These are phyloP conservation scores for Tamias sibiricus DNA, from an alignment of 2,113 vertebrate species.

Conservation along the genomic window DNA sequence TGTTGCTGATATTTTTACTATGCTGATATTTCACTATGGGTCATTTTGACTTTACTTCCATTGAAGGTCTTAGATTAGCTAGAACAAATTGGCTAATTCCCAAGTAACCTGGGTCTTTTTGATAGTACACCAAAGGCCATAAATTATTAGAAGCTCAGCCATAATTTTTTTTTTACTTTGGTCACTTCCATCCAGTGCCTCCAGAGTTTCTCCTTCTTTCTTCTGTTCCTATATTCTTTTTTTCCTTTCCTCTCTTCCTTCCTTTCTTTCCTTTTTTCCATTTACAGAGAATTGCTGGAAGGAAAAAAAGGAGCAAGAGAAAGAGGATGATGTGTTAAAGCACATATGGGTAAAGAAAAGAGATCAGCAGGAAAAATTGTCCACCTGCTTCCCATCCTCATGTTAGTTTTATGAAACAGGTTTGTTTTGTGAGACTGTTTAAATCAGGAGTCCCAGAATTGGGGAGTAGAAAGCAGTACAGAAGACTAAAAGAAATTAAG, in stretches of 20 bases:
- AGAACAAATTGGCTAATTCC: background rate
- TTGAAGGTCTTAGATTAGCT: background rate
- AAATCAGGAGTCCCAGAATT: background rate
- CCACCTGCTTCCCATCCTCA: too few species aligned
- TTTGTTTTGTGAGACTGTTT: background rate
- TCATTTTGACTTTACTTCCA: background rate
- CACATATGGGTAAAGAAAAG: background rate
- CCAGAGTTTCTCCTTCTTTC: background rate
- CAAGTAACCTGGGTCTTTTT: background rate
- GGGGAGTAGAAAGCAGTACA: background rate
- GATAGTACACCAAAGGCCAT: background rate
- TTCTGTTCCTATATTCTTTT: background rate
- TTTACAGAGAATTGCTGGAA: background rate
- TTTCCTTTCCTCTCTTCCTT: background rate
- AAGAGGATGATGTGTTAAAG: background rate
- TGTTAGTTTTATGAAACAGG: background rate
- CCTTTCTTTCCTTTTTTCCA: conserved; percentile 5
- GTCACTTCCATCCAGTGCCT: background rate
- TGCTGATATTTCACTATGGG: background rate
- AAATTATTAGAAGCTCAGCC: background rate
- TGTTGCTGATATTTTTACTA: background rate
- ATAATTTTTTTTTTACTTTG: background rate
- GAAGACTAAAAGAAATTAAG: background rate
- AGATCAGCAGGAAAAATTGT: background rate
- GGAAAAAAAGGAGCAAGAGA: background rate